A percentile compares a stretch with the other conserved stretches of the same genome.
These are phyloP conservation scores for Thunnus albacares DNA, from an alignment of 2,797 vertebrate species.

Conservation along the genomic window DNA sequence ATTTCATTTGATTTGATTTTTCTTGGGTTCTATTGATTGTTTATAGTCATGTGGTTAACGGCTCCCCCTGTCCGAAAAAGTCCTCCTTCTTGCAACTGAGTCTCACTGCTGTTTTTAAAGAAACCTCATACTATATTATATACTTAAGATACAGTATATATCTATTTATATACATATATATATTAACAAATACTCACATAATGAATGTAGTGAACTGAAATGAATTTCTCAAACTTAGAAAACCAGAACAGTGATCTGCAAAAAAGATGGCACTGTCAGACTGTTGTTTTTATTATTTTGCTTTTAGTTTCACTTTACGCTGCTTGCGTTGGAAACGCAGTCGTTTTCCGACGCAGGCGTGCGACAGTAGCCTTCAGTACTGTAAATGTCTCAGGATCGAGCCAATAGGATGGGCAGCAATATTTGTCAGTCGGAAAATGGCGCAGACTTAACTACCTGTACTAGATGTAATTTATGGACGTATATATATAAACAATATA, in stretches of 20 bases:
- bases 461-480: slow-evolving; percentile 66
- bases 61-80: slow-evolving; percentile 82
- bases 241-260: slow-evolving; percentile 45
- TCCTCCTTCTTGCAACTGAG: slow-evolving; percentile 70
- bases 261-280: slow-evolving; percentile 52
- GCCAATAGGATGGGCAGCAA: slow-evolving; percentile 78
- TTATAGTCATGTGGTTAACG: slow-evolving; percentile 77
- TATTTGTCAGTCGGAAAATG: slow-evolving; percentile 84
- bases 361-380: slow-evolving; percentile 84
- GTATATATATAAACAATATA: slow-evolving; percentile 61
- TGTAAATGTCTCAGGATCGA: slow-evolving; percentile 86
- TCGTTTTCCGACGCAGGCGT: slow-evolving; percentile 57
- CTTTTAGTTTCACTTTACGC: slow-evolving; percentile 55
- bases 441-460: slow-evolving; percentile 83
- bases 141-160: slow-evolving; percentile 42
- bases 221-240: slow-evolving; percentile 47
- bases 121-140: slow-evolving; percentile 55
- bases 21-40: slow-evolving; percentile 57
- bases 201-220: slow-evolving; percentile 80
- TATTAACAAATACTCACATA: slow-evolving; percentile 46
- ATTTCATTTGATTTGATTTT: slow-evolving; percentile 64
- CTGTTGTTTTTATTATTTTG: slow-evolving; percentile 67
- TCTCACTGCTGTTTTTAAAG: slow-evolving; percentile 64
- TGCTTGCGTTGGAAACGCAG: slow-evolving; percentile 59
- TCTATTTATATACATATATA: slow-evolving; percentile 58